Evolutionary conservation across 2,797 vertebrate species (phyloP).

Genomic region (Centroberyx gerrardi): DNA sequence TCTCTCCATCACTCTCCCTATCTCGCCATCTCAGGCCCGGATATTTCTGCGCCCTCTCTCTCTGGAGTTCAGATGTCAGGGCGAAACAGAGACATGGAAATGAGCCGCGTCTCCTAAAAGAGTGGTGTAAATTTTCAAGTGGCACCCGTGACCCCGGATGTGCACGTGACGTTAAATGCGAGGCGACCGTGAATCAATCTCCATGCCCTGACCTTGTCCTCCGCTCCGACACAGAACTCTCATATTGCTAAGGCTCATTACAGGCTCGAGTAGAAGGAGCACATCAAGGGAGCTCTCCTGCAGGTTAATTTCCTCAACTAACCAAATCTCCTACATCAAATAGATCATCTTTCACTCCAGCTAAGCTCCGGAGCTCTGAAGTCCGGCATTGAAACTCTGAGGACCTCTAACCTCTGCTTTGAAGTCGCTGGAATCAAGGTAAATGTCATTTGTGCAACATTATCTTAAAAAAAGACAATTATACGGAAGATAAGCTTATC

Average conservation of each 20-base stretch:
- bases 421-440: constrained; percentile 71
- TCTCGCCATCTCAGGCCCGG: constrained; percentile 32
- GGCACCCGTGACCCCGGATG: neutral
- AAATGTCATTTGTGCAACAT: constrained; percentile 58
- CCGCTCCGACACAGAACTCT: constrained; percentile 57
- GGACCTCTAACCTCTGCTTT: constrained; percentile 69
- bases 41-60: constrained; percentile 19
- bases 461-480: constrained; percentile 60
- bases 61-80: constrained; percentile 16
- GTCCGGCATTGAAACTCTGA: constrained; percentile 57
- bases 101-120: neutral
- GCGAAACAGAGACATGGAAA: constrained; percentile 38
- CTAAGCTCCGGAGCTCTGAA: constrained; percentile 70
- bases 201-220: constrained; percentile 38
- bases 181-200: constrained; percentile 35
- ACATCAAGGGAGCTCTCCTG: constrained; percentile 77
- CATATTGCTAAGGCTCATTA: constrained; percentile 76
- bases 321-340: constrained; percentile 78
- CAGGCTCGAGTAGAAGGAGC: constrained; percentile 65
- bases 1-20: constrained; percentile 29
- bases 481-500: constrained; percentile 71
- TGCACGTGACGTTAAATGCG: constrained; percentile 35
- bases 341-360: constrained; percentile 78
- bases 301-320: constrained; percentile 81
- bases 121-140: constrained; percentile 37